Conservation (phyloP, 2,113 vertebrate species). For the Amblyornis subalaris region DNA sequence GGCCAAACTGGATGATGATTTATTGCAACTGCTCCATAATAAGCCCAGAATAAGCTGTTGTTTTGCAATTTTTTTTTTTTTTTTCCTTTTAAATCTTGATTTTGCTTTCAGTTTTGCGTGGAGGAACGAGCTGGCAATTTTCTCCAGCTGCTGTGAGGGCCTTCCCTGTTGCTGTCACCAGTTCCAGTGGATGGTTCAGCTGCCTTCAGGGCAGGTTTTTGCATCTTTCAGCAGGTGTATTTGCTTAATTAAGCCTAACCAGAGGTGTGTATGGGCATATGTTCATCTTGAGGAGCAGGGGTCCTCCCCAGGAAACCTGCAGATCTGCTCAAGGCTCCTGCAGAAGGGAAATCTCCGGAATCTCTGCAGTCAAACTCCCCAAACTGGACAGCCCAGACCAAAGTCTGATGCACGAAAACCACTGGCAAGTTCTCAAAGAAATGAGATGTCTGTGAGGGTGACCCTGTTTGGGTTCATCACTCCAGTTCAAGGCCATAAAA, state of each 20-base stretch:
- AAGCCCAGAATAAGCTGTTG: neutral
- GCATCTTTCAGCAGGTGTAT: neutral
- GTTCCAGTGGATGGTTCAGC: neutral
- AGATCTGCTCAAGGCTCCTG: neutral
- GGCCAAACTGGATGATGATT: conserved; percentile 15
- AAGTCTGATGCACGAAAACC: neutral
- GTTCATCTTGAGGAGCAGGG: neutral
- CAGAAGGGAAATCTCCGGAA: neutral
- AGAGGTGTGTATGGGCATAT: rapidly evolving
- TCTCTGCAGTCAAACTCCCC: neutral
- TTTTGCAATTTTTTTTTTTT: neutral
- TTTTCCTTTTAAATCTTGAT: neutral
- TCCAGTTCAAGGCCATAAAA: neutral
- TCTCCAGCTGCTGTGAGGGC: neutral
- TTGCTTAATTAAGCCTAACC: neutral
- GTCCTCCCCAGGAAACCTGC: neutral
- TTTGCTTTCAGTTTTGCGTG: conserved; percentile 4
- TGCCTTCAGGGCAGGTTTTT: neutral
- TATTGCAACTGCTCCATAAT: neutral
- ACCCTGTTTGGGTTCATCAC: neutral
- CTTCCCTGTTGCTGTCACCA: neutral
- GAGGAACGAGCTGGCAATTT: neutral
- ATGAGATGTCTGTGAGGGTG: neutral
- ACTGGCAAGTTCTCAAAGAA: neutral
- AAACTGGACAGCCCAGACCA: neutral